Conservation (phyloP, 2,888 invertebrate genomes). For the Gari tellinella region DNA sequence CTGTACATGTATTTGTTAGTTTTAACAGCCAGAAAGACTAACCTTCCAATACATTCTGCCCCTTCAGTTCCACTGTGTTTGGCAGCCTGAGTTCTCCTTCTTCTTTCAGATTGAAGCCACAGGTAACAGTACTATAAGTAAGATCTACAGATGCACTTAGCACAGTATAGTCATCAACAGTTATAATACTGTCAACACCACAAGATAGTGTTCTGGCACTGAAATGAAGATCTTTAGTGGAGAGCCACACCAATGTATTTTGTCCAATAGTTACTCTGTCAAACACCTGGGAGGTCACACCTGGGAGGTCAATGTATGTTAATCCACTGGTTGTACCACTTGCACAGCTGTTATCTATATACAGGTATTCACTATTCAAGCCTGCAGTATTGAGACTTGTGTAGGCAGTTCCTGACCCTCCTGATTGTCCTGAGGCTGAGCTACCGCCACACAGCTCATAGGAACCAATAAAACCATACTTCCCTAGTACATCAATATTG, state of each 20-base stretch:
- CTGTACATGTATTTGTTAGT: too few relatives aligned
- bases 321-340: constrained; percentile 41
- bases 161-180: constrained; percentile 62
- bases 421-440: constrained; percentile 52
- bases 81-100: constrained; percentile 72
- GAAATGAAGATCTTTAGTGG: constrained; percentile 56
- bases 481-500: constrained; percentile 32
- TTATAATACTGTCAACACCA: constrained; percentile 54
- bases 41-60: constrained; percentile 68
- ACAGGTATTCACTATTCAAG: constrained; percentile 32
- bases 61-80: constrained; percentile 66
- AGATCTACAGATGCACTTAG: constrained; percentile 67
- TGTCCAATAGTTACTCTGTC: constrained; percentile 60
- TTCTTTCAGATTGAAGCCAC: constrained; percentile 69
- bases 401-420: constrained; percentile 71
- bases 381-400: constrained; percentile 30
- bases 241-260: constrained; percentile 47
- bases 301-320: constrained; percentile 58
- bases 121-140: constrained; percentile 63
- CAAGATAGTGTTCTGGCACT: constrained; percentile 64
- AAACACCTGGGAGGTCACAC: constrained; percentile 22
- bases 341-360: constrained; percentile 54
- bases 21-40: too few relatives aligned
- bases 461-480: constrained; percentile 63
- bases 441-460: constrained; percentile 64